phyloP scores from a whole-genome alignment of 1,140 invertebrate species.

The Batillaria attramentaria region DNA sequence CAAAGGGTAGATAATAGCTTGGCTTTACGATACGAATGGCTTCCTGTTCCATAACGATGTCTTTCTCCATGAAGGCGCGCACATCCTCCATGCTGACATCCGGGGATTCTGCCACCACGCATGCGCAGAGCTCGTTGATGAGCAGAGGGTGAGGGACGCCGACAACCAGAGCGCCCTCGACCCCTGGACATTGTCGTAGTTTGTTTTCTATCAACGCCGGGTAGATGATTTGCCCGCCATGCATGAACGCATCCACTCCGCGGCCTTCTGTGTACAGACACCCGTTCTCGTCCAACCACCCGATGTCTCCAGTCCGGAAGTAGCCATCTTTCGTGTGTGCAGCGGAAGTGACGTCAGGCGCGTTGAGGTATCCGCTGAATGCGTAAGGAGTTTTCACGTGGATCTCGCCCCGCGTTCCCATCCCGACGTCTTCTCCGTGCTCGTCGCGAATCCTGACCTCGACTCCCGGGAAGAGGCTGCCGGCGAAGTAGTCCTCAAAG shows the following conservation, averaged over 20 bases:
- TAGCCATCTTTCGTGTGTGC: conserved; percentile 27
- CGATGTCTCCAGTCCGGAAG: conserved; percentile 19
- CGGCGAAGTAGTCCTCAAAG: not conserved
- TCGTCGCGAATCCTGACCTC: not conserved
- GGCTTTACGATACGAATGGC: not conserved
- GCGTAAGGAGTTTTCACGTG: not conserved
- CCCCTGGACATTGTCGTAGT: not conserved
- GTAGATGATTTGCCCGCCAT: conserved; percentile 14
- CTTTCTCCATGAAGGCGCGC: not conserved
- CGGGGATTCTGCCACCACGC: not conserved
- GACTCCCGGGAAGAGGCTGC: not conserved
- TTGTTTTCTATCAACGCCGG: not conserved
- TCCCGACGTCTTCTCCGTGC: not conserved
- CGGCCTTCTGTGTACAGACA: conserved; percentile 14
- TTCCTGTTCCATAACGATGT: not conserved
- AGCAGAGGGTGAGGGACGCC: conserved; percentile 14
- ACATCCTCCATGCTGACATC: not conserved
- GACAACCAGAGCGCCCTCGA: not conserved
- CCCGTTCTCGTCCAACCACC: not conserved
- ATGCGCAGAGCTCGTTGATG: conserved; percentile 5
- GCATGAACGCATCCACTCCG: not conserved
- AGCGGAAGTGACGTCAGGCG: not conserved
- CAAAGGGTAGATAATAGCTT: not conserved
- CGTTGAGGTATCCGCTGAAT: conserved; percentile 13
- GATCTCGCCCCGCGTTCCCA: not conserved